Evolutionary conservation across 2,888 invertebrate genomes (phyloP), one percentile per base, ranked within the genome.

Genomic region (Aporophyla nigra): DNA sequence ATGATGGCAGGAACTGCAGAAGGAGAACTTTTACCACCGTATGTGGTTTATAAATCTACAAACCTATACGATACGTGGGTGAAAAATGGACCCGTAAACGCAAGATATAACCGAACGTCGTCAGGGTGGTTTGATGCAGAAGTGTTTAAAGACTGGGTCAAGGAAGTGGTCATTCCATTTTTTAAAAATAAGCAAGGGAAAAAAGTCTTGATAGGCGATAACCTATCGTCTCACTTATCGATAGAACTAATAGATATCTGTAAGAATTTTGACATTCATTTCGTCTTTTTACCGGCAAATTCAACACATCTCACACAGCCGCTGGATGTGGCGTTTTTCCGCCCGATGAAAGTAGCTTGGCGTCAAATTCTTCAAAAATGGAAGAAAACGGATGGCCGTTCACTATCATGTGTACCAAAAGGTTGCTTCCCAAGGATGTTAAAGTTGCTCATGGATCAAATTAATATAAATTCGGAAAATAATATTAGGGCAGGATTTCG

Each of bases 381-480:
- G 24, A 58, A 58, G 24, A 58, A 58, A 58, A 58, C 27, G 24
- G 58, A 58, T n/a, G 62, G 62, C 66, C 51, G 66, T 33, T 53
- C 27, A 53, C 51, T 53, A 53, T 53, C 62, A 62, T n/a, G 62
- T 62, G 43, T 62, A 43, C 62, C n/a, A 62, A 62, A 62, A 43
- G 62, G 43, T 62, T 62, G 62, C 43, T 62, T 62, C 62, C 62
- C 43, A 59, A 59, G 59, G 59, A 59, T 59, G 59, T 59, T 59
- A 59, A 59, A 59, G 59, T 59, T 59, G 59, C 59, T 59, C 59
- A 59, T 59, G 59, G 59, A 59, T 3, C 63, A 63, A 63, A 63
- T 49, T 63, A 43, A 63, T 6, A 63, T 63, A 63, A 63, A 63
- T 63, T 63, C 63, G n/a, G 63, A 63, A 46, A 63, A 63, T 63